A percentile compares a stretch with the other conserved stretches of the same genome.
Conservation (phyloP, 2,797 vertebrate species). For the Schizothorax lantsangensis region DNA sequence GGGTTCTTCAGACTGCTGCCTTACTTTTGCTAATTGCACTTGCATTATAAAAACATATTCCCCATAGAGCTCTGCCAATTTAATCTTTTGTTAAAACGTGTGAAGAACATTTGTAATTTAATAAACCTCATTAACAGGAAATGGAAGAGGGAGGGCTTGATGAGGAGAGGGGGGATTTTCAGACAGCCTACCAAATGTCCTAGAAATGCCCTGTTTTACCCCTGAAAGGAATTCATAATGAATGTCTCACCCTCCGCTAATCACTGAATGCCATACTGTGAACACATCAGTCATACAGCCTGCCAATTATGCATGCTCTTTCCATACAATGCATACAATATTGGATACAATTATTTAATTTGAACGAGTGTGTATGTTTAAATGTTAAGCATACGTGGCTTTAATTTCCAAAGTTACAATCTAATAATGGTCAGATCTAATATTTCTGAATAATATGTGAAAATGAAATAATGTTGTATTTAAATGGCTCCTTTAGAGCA, state of each 20-base stretch:
- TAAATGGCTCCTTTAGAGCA: slow-evolving; percentile 5
- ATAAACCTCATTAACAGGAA: slow-evolving; percentile 79
- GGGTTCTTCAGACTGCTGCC: slow-evolving; percentile 67
- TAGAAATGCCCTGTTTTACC: slow-evolving; percentile 62
- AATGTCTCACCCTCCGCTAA: slow-evolving; percentile 66
- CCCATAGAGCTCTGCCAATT: slow-evolving; percentile 74
- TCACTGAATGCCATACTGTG: slow-evolving; percentile 65
- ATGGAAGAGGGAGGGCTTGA: slow-evolving; percentile 69
- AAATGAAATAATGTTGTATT: slow-evolving; percentile 18
- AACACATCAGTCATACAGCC: slow-evolving; percentile 57
- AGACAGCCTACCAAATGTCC: slow-evolving; percentile 60
- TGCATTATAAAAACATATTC: slow-evolving; percentile 78
- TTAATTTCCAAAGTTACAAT: slow-evolving; percentile 17
- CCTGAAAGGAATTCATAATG: slow-evolving; percentile 71
- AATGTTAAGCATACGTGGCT: neutral
- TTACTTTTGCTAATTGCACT: slow-evolving; percentile 73
- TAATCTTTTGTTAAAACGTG: slow-evolving; percentile 77
- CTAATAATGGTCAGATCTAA: slow-evolving; percentile 24
- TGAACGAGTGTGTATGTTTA: neutral
- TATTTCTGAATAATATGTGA: neutral
- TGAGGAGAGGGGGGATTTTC: slow-evolving; percentile 71
- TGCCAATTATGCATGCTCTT: slow-evolving; percentile 33
- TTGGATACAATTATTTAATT: slow-evolving; percentile 25
- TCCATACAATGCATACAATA: slow-evolving; percentile 28
- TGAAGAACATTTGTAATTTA: slow-evolving; percentile 79